phyloP scores from a whole-genome alignment of 2,113 vertebrate genomes.

The Hemichromis elongatus region DNA sequence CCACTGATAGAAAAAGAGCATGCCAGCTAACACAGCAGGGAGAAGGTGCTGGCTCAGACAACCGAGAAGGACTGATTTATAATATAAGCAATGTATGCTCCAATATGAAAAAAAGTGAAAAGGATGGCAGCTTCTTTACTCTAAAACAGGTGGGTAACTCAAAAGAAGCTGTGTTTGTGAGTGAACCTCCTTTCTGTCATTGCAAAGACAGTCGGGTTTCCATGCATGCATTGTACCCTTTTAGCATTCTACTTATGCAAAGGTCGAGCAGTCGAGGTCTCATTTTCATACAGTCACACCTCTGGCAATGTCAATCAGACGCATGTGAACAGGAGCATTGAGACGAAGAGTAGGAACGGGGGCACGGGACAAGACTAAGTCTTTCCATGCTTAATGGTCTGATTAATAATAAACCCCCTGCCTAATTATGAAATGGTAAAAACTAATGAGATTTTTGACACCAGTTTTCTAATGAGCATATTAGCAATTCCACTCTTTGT shows the following conservation, averaged over 20 bases:
- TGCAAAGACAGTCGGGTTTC: neutral
- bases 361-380: conserved; percentile 3
- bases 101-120: neutral
- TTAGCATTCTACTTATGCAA: conserved; percentile 19
- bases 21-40: neutral
- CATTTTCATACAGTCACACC: conserved; percentile 28
- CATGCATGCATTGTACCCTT: neutral
- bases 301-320: conserved; percentile 47
- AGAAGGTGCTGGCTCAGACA: conserved; percentile 30
- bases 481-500: conserved; percentile 38
- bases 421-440: conserved; percentile 58
- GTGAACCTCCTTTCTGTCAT: neutral
- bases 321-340: neutral
- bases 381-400: conserved; percentile 41
- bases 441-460: conserved; percentile 57
- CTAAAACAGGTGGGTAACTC: neutral
- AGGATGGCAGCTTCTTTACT: neutral
- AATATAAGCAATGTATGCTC: conserved; percentile 15
- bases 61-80: conserved; percentile 47
- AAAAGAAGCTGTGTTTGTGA: neutral
- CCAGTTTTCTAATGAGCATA: conserved; percentile 47
- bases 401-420: conserved; percentile 64
- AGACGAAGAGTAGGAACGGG: neutral
- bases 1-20: neutral
- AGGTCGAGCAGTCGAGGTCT: conserved; percentile 27